Base-by-base conservation (phyloP, 2,888 invertebrate genomes). In the Pristionchus maxplancki region DNA sequence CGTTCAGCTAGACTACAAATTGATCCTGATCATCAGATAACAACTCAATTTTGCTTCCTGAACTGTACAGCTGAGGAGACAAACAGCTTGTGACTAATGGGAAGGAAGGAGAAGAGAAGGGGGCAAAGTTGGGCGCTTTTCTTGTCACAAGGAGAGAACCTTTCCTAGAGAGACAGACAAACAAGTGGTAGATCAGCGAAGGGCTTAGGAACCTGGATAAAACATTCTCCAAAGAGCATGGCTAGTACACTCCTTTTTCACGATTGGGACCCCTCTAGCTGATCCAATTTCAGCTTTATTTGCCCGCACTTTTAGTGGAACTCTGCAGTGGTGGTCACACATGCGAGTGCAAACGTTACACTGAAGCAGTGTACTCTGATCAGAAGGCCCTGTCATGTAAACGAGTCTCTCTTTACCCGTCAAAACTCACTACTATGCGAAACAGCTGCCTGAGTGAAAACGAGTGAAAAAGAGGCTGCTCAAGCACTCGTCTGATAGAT, bases 231-330 rank as follows among this genome's bases (percentile, higher is more conserved):
- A 9, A n/a, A 58, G n/a, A 58, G n/a, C n/a, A n/a, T n/a, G 58
- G n/a, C n/a, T 58, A 58, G 58, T 58, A 58, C 58, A 24, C 4
- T 24, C 44, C 24, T 58, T 24, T n/a, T 58, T 58, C 24, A 11
- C 64, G 40, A 78, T 44, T 67, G 13, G 24, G 78, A 28, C n/a
- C 78, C 78, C 44, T 44, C 4, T 28, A 48, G 44, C 48, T 44
- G 44, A 78, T 78, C 78, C 78, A 78, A 78, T 78, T 78, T 78
- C 78, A 78, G 78, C 44, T 78, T 78, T 78, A 78, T 78, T 78
- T 78, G 78, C 78, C 6, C 78, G 74, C 74, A 17, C 53, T 83
- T 24, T 78, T 53, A 50, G 34, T 83, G 24, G 44, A 81, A 50
- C 31, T 48, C 28, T 53, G 31, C 31, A 53, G 24, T 40, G 17